Base-by-base conservation (phyloP, 2,888 invertebrate genomes). In the Leptinotarsa rubiginosa region DNA sequence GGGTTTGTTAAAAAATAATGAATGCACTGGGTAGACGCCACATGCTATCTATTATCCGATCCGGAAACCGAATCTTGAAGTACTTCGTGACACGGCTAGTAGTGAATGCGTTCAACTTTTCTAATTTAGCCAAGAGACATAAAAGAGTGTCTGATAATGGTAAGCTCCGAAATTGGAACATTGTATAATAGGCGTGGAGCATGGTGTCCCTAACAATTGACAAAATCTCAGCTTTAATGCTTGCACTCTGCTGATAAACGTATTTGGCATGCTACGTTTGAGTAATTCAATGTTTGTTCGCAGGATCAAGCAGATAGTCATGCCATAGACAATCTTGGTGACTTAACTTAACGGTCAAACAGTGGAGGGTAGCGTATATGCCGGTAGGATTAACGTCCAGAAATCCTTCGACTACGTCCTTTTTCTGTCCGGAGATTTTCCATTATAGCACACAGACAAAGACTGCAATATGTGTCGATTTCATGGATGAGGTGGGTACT, bases 281-380 rank as follows among this genome's bases (percentile, higher is more conserved):
- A 81, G 80, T 81, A 81, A 82, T 82, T 81, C 78, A 80, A 81
- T 75, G 81, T 79, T 79, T 62, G 78, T 79, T 80, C 78, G 77
- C 70, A 73, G 78, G 75, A 75, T 79, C 79, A 74, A 75, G 50
- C 49, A 64, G 70, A 72, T 66, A 75, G 67, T 68, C 67, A 68
- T 68, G 75, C 71, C 52, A 66, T 70, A 69, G 74, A 74, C 75
- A 73, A 74, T 77, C 75, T 75, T 73, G 74, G 80, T 80, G 79
- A 77, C 81, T 81, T 79, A 81, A 79, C 77, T 79, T 76, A 69
- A 78, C 79, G 79, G 78, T 79, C 72, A 65, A 77, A 75, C 76
- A 76, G 73, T 73, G 73, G 65, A 75, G 70, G 73, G 77, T 70
- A 69, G 77, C 78, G 78, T 79, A 78, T 82, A 75, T 82, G 80